These are phyloP conservation scores for Poeciliopsis paucimaculata DNA, from an alignment of 2,797 vertebrate species.

Conservation along the genomic window DNA sequence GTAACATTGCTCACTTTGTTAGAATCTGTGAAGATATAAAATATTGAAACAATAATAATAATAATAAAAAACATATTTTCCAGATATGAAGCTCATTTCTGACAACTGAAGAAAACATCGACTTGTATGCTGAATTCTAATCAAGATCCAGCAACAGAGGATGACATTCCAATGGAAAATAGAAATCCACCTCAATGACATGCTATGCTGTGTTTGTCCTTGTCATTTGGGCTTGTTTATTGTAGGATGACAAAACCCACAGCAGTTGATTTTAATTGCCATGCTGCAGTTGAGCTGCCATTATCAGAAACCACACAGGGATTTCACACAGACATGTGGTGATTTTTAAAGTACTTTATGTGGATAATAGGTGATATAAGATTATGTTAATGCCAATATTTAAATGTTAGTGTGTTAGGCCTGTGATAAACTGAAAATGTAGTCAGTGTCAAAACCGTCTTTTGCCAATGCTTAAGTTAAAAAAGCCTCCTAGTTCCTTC, in stretches of 20 bases:
- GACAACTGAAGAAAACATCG: constrained; percentile 36
- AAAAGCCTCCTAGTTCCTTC: neutral
- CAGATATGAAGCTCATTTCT: constrained; percentile 36
- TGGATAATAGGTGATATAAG: constrained; percentile 2
- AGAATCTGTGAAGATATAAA: constrained; percentile 32
- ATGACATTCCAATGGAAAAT: constrained; percentile 48
- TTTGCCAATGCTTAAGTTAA: neutral
- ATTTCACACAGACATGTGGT: constrained; percentile 30
- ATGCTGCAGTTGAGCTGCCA: constrained; percentile 25
- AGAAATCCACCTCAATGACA: constrained; percentile 45
- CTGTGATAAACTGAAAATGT: neutral
- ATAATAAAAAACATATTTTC: neutral
- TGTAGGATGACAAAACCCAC: constrained; percentile 46
- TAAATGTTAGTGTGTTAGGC: neutral
- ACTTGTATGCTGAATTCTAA: constrained; percentile 41
- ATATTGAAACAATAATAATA: constrained; percentile 22
- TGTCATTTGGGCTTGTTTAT: constrained; percentile 48
- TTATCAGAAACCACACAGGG: constrained; percentile 50
- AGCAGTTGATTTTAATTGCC: constrained; percentile 48
- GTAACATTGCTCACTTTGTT: constrained; percentile 30
- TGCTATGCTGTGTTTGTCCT: constrained; percentile 22
- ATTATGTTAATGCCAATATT: neutral
- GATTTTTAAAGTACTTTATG: constrained; percentile 51
- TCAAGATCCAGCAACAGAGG: constrained; percentile 49
- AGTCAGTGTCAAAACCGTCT: neutral